Evolutionary conservation across 2,888 invertebrate genomes (phyloP), one percentile per base, ranked within the genome.

Genomic region (Tetramorium bicarinatum): DNA sequence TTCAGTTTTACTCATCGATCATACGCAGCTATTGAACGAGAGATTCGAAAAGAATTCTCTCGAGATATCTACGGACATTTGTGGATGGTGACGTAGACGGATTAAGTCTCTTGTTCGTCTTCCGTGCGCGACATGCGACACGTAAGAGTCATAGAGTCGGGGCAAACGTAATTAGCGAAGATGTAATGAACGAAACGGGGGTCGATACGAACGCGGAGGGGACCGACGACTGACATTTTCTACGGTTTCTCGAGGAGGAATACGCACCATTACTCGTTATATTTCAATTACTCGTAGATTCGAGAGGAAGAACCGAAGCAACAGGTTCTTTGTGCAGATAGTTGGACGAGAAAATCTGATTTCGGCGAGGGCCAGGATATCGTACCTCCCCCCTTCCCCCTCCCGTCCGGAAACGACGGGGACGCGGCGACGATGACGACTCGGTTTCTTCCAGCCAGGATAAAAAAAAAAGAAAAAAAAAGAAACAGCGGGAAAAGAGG

Each of bases 281-380:
- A 15, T 67, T 47, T 21, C 21, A 13, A 13, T 69, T 83, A 44
- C 29, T 29, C 4, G 29, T 6, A 54, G 75, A 71, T 66, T 67
- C 62, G 41, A 62, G 52, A 61, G 18, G 18, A 25, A 47, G 25
- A 7, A 25, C 49, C 61, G 72, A 64, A 79, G 64, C 66, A 88
- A 88, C 82, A 85, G 81, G 88, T 82, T 47, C 56, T 21, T 66
- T 62, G 21, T 67, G 82, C 89, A 86, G 89, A 83, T 89, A 83
- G 86, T 83, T 52, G 81, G 49, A 82, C 82, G 88, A 87, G 83
- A 87, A 88, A 87, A 89, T 80, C 85, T 67, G 87, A 89, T 90
- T 89, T 87, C 66, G 83, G n/a, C 82, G 61, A n/a, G 21, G 44
- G 79, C 2, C 71, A 61, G 52, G 61, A 67, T 72, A 66, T 52